Evolutionary conservation across 2,113 vertebrate genomes (phyloP).

Genomic region (Telmatochromis sp.): DNA sequence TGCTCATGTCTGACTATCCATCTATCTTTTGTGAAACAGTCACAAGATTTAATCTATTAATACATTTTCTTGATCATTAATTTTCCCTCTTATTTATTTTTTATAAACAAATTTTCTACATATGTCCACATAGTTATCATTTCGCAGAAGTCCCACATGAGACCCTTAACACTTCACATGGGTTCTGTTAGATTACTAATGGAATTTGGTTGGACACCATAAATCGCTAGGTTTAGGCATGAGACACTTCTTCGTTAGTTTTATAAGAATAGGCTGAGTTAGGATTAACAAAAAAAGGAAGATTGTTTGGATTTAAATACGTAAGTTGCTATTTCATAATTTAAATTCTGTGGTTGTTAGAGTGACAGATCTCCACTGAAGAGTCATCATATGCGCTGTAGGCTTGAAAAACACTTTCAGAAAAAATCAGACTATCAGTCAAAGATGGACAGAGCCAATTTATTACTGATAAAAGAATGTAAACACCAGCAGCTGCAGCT

Average conservation of each 20-base stretch:
- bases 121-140: not conserved
- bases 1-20: not conserved
- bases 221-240: not conserved
- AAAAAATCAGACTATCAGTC: not conserved
- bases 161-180: not conserved
- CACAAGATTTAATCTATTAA: not conserved
- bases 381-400: not conserved
- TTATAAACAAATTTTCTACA: not conserved
- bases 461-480: not conserved
- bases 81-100: not conserved
- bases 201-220: not conserved
- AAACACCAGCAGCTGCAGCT: not conserved
- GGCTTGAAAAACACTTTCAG: not conserved
- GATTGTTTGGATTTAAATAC: not conserved
- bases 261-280: not conserved
- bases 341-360: rapidly evolving
- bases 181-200: not conserved
- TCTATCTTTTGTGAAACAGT: not conserved
- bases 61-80: not conserved
- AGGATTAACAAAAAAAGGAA: not conserved
- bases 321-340: not conserved
- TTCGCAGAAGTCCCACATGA: rapidly evolving
- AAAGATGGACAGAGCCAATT: not conserved
- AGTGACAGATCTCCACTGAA: not conserved
- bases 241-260: rapidly evolving